Evolutionary conservation across 1,140 invertebrate species (phyloP).

Genomic region (Drosophila tani): DNA sequence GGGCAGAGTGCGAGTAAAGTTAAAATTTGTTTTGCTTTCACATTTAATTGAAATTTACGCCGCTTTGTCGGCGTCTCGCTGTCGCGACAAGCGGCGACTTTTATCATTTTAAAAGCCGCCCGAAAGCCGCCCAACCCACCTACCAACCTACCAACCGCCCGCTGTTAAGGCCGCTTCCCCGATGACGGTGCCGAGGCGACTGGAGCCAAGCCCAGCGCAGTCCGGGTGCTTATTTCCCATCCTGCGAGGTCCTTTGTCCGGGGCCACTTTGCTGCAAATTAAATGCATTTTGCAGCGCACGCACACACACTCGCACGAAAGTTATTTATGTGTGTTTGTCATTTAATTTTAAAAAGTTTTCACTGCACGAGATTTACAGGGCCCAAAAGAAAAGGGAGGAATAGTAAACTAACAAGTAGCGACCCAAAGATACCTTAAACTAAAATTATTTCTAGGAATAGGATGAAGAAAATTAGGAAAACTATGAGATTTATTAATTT

Average conservation of each 20-base stretch:
- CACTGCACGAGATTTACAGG: conserved; percentile 69
- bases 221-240: conserved; percentile 17
- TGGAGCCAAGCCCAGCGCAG: conserved; percentile 54
- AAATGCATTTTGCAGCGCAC: conserved; percentile 64
- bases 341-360: conserved; percentile 80
- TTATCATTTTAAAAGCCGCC: conserved; percentile 80
- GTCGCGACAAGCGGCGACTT: conserved; percentile 81
- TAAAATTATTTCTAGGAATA: not conserved
- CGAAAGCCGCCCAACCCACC: conserved; percentile 15
- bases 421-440: not conserved
- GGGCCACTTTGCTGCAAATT: conserved; percentile 78
- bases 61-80: conserved; percentile 75
- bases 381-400: conserved; percentile 1
- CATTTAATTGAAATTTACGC: conserved; percentile 84
- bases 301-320: conserved; percentile 49
- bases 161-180: conserved; percentile 26
- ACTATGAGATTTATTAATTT: accelerated
- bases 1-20: conserved; percentile 58
- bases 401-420: not conserved
- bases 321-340: conserved; percentile 72
- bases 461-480: accelerated
- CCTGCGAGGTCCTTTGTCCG: conserved; percentile 15
- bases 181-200: conserved; percentile 60
- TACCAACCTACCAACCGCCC: conserved; percentile 41
- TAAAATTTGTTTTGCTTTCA: conserved; percentile 84